Base-by-base conservation (phyloP, 2,797 vertebrate genomes). In the Cossypha dichroa region DNA sequence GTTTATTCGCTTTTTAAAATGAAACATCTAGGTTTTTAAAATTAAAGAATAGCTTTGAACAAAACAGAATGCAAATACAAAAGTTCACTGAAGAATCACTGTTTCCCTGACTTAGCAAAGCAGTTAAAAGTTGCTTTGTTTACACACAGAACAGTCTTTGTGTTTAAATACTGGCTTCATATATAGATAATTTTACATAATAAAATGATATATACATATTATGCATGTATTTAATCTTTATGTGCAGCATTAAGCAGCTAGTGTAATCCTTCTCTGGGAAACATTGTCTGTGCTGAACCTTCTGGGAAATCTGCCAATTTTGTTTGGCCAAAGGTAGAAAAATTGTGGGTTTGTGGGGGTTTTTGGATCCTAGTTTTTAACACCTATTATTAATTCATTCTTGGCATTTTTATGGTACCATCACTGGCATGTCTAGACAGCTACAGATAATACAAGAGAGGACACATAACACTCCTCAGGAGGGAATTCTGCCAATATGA, bases 401-500 rank as follows among this genome's bases (percentile, higher is more conserved):
- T 73, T 72, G 55, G 11, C 1, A 2, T 45, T 76, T 92, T 72
- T 86, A 46, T 66, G 59, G 16, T 82, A 28, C 18, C 7, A 9
- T 82, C 26, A 31, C 66, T 85, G 66, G 58, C 48, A 12, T 31
- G 54, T 94, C 66, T 92, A 86, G 55, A 78, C 73, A 92, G 66
- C 58, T 75, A 31, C 51, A 86, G 55, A 19, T 62, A 81, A 19
- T 75, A 33, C 21, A 56, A 63, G 36, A 72, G 49, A 45, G 21
- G 22, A 43, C 52, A 34, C 9, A 3, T 18, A 67, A 33, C 6
- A 7, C 17, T 82, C 9, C 41, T 88, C 16, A 43, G 72, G 68
- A 90, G 62, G 19, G 23, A 75, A 10, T 78, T 86, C 33, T 73
- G 26, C 23, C 34, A 20, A 2, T 73, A 49, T 10, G 14, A 13